Conservation (phyloP, 1,140 invertebrate genomes). For the Papilio helenus region DNA sequence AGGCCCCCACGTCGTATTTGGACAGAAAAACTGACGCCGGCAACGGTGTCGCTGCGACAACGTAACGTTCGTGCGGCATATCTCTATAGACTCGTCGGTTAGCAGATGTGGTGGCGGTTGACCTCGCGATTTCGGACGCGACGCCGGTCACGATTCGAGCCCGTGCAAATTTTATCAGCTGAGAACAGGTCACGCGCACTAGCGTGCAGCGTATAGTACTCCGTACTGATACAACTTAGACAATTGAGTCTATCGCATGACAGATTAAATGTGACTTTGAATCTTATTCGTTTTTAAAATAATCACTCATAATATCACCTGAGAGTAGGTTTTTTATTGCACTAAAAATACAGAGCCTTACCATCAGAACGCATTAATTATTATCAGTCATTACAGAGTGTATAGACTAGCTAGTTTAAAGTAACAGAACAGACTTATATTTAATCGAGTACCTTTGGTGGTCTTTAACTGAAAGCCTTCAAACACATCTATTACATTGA, state of each 20-base stretch:
- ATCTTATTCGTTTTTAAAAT: too few species aligned
- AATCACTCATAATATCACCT: too few species aligned
- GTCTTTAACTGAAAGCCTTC: conserved; percentile 6
- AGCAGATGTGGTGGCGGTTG: conserved; percentile 36
- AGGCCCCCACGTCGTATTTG: too few species aligned
- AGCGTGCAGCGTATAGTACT: background rate
- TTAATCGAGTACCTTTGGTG: conserved; percentile 1
- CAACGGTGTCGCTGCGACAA: background rate
- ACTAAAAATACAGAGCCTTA: too few species aligned
- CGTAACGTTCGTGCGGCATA: background rate
- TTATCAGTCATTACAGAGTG: too few species aligned
- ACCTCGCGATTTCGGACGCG: conserved; percentile 29
- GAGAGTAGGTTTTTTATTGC: too few species aligned
- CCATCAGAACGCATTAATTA: too few species aligned
- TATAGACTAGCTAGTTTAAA: background rate
- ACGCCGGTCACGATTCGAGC: conserved; percentile 22
- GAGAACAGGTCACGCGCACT: conserved; percentile 35
- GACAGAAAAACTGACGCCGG: too few species aligned
- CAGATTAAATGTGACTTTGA: background rate
- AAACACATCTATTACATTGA: conserved; percentile 12
- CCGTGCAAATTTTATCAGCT: conserved; percentile 38
- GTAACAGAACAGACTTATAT: background rate
- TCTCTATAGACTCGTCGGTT: background rate
- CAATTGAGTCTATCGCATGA: background rate
- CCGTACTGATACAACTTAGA: background rate